Base-by-base conservation (phyloP, 2,888 invertebrate genomes). In the Philopedon plagiatum region DNA sequence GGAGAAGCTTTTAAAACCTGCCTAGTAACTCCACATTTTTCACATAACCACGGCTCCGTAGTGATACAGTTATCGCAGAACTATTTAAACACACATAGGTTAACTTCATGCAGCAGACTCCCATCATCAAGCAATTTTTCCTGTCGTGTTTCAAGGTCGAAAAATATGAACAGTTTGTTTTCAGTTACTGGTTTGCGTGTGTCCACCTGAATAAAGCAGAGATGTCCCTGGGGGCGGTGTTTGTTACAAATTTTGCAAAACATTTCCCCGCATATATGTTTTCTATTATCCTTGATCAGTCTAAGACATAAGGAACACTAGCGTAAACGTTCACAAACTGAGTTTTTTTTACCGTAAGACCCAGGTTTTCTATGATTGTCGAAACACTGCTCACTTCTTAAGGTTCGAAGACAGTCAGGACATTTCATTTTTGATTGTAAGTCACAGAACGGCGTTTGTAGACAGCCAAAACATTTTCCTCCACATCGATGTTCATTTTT, bases 101-200 rank as follows among this genome's bases (percentile, higher is more conserved):
- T 72, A 1, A 68, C 62, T 65, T 72, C 65, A 46, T 75, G 73
- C 4, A 64, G 51, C 5, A 32, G 23, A 11, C 60, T 32, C 0
- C 63, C 61, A 19, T 75, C 60, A 18, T 58, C 39, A 8, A 32
- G 1, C 19, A 44, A 11, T 37, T 49, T 41, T 26, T 70, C 70
- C 29, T 75, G 69, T 2, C 46, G 19, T 9, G 63, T 71, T 51
- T 74, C 68, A 23, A 75, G 19, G 34, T 75, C 73, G 19, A 65
- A 75, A 21, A 75, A 75, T 18, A 74, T 51, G 21, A 67, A 71
- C 4, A 75, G 41, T 1, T 29, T 15, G 13, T 57, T 62, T 1
- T 32, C 21, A 9, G 51, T 54, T 23, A 44, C 60, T 7, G 75
- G 73, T 56, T 61, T 71, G 5, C 65, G 34, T 4, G 3, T 60